Conservation (phyloP, 2,797 vertebrate species). For the Helicolenus hilgendorfi region DNA sequence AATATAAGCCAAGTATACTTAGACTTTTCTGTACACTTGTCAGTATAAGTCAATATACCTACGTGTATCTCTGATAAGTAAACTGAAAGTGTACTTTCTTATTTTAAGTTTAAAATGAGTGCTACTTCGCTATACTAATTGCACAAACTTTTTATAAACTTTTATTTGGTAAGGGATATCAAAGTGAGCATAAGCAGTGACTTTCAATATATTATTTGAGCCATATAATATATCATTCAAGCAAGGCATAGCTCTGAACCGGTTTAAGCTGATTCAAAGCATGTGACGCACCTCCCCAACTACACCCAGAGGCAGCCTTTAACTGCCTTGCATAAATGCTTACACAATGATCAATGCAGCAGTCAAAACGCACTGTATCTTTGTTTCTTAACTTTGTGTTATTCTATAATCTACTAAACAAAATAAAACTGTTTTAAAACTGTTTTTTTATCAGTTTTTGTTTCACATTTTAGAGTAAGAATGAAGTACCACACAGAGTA, state of each 20-base stretch:
- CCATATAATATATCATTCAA: not conserved
- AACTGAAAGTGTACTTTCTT: too few species aligned
- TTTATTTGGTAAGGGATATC: not conserved
- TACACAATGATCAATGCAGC: not conserved
- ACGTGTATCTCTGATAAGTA: too few species aligned
- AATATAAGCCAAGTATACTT: too few species aligned
- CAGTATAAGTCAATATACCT: too few species aligned
- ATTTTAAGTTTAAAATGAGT: too few species aligned
- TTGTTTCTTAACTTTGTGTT: not conserved
- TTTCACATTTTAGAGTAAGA: conserved; percentile 9
- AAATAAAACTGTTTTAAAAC: not conserved
- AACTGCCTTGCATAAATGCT: not conserved
- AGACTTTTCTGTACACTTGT: too few species aligned
- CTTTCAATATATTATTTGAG: not conserved
- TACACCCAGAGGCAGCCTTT: not conserved
- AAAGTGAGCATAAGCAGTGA: not conserved
- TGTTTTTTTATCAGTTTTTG: not conserved
- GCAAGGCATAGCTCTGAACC: not conserved
- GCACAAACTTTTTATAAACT: too few species aligned
- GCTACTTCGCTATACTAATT: too few species aligned
- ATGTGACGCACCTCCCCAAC: not conserved
- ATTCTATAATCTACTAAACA: not conserved
- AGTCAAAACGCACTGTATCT: not conserved
- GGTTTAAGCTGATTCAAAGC: not conserved
- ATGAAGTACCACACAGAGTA: not conserved